phyloP scores from a whole-genome alignment of 2,113 vertebrate species.

The Crotalus horridus region DNA sequence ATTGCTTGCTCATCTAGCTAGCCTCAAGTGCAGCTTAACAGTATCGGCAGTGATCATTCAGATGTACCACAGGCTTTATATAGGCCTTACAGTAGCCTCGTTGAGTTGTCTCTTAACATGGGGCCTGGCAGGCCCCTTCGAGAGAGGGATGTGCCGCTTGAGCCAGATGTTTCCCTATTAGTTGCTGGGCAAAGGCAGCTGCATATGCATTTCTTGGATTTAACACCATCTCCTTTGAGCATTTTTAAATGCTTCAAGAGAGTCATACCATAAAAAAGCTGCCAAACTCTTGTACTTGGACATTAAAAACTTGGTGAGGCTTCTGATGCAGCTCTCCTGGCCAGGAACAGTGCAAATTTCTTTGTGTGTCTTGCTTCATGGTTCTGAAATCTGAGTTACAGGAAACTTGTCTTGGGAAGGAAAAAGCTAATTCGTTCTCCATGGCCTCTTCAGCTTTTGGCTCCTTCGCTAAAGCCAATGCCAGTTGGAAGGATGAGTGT shows the following conservation, averaged over 20 bases:
- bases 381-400: neutral
- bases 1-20: slow-evolving; percentile 6
- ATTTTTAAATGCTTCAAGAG: slow-evolving; percentile 31
- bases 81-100: slow-evolving; percentile 25
- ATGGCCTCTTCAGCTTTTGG: neutral
- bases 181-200: slow-evolving; percentile 15
- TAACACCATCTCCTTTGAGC: slow-evolving; percentile 32
- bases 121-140: neutral
- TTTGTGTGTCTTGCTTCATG: neutral
- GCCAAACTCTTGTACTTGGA: slow-evolving; percentile 18
- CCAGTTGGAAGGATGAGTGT: neutral
- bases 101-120: slow-evolving; percentile 12
- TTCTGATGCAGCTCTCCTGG: neutral
- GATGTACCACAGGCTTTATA: slow-evolving; percentile 31
- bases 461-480: neutral
- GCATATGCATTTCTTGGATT: slow-evolving; percentile 30
- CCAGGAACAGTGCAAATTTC: neutral
- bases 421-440: slow-evolving; percentile 8
- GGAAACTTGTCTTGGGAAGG: neutral
- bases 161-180: slow-evolving; percentile 41
- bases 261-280: slow-evolving; percentile 23
- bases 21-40: slow-evolving; percentile 15
- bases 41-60: slow-evolving; percentile 29
- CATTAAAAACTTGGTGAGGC: neutral
- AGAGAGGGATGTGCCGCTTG: slow-evolving; percentile 5